These are phyloP conservation scores for Argyra leucocephala DNA, from an alignment of 2,888 invertebrate species.

Conservation along the genomic window DNA sequence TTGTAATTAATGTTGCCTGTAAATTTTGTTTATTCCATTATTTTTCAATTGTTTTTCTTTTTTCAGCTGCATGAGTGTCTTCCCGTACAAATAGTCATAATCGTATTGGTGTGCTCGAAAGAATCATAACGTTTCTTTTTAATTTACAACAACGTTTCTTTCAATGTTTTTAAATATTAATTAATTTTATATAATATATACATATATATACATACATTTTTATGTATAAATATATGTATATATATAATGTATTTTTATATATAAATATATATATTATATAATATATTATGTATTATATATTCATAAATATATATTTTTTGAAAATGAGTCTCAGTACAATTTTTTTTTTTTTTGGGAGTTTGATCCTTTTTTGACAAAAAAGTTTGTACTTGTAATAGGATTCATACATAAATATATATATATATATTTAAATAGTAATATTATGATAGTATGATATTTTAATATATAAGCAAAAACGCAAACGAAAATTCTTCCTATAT, in stretches of 20 bases:
- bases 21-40: conserved; percentile 21
- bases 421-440: too few species aligned
- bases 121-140: conserved; percentile 9
- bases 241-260: background rate
- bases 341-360: too few species aligned
- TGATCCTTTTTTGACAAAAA: too few species aligned
- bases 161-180: conserved; percentile 1
- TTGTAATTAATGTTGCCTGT: conserved; percentile 15
- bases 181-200: background rate
- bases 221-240: background rate
- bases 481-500: too few species aligned
- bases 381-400: too few species aligned
- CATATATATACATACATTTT: background rate
- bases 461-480: too few species aligned
- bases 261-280: background rate
- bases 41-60: conserved; percentile 24
- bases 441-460: too few species aligned
- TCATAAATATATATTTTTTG: background rate
- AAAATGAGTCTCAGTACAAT: too few species aligned
- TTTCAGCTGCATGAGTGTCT: conserved; percentile 44
- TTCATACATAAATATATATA: too few species aligned
- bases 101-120: conserved; percentile 2
- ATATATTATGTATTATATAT: background rate
- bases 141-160: conserved; percentile 9
- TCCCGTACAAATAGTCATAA: conserved; percentile 38